Conservation (phyloP, 1,140 invertebrate species). For the Acromyrmex heyeri region DNA sequence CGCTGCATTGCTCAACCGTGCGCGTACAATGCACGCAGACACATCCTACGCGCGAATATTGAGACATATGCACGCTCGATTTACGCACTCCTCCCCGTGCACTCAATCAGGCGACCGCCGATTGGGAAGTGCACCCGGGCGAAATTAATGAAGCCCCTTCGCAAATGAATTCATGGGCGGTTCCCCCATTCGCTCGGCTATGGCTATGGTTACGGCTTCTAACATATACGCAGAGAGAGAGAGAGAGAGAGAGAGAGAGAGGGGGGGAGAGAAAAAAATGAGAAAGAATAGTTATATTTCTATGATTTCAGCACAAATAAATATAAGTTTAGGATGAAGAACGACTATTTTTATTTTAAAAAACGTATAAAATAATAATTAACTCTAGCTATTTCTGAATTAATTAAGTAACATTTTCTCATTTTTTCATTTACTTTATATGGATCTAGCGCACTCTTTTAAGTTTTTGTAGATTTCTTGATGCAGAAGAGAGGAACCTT, state of each 20-base stretch:
- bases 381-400: not conserved
- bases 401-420: not conserved
- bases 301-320: not conserved
- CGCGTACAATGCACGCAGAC: constrained; percentile 57
- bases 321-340: not conserved
- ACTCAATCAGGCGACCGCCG: constrained; percentile 48
- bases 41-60: constrained; percentile 52
- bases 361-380: not conserved
- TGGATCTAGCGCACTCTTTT: not conserved
- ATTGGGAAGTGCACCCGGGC: constrained; percentile 48
- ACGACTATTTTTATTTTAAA: no score
- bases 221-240: not conserved
- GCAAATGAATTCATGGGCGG: constrained; percentile 52
- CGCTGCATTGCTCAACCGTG: constrained; percentile 57
- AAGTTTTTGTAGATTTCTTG: not conserved
- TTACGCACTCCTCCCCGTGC: constrained; percentile 53
- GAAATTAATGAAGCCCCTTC: constrained; percentile 57
- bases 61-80: constrained; percentile 64
- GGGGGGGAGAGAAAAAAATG: not conserved
- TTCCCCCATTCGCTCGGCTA: constrained; percentile 17
- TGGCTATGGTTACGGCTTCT: not conserved
- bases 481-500: not conserved
- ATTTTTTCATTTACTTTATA: not conserved
- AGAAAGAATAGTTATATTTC: not conserved
- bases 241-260: not conserved